Conservation (phyloP, 1,140 invertebrate genomes). For the Antheraea mylitta region DNA sequence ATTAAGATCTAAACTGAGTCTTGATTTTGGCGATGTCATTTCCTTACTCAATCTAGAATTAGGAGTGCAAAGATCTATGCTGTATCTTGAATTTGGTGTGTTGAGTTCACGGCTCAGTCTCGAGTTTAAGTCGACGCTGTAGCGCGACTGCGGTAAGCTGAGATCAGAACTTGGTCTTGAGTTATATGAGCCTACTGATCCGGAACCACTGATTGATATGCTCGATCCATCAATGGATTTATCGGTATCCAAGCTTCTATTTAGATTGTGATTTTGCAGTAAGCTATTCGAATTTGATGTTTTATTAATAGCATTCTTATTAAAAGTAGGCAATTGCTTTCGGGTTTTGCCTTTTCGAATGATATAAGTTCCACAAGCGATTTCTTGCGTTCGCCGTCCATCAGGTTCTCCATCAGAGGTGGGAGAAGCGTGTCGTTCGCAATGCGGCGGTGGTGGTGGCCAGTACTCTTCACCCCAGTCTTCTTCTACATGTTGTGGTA, state of each 20-base stretch:
- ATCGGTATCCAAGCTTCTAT: conserved; percentile 66
- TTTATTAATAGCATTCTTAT: conserved; percentile 68
- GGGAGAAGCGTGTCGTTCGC: conserved; percentile 83
- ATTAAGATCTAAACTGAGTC: conserved; percentile 80
- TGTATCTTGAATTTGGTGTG: conserved; percentile 81
- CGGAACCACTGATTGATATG: conserved; percentile 75
- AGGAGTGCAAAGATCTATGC: conserved; percentile 80
- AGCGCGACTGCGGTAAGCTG: conserved; percentile 79
- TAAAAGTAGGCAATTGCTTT: conserved; percentile 73
- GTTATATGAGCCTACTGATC: conserved; percentile 80
- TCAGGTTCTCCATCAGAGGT: conserved; percentile 82
- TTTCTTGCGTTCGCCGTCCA: conserved; percentile 77
- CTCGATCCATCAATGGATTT: conserved; percentile 75
- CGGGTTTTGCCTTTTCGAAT: conserved; percentile 82
- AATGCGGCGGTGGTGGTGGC: conserved; percentile 82
- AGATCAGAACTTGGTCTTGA: conserved; percentile 80
- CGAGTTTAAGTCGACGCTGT: conserved; percentile 80
- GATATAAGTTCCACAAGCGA: conserved; percentile 86
- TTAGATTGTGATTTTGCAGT: conserved; percentile 62
- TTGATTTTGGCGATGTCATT: conserved; percentile 80
- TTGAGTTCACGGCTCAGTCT: conserved; percentile 79
- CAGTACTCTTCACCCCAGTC: conserved; percentile 81
- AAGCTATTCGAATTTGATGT: conserved; percentile 67
- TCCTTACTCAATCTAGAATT: conserved; percentile 79
- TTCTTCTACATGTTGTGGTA: conserved; percentile 76